Percentiles rank a stretch among this genome's conserved stretches.
phyloP scores from a whole-genome alignment of 1,140 invertebrate genomes.

The Anadara kagoshimensis region DNA sequence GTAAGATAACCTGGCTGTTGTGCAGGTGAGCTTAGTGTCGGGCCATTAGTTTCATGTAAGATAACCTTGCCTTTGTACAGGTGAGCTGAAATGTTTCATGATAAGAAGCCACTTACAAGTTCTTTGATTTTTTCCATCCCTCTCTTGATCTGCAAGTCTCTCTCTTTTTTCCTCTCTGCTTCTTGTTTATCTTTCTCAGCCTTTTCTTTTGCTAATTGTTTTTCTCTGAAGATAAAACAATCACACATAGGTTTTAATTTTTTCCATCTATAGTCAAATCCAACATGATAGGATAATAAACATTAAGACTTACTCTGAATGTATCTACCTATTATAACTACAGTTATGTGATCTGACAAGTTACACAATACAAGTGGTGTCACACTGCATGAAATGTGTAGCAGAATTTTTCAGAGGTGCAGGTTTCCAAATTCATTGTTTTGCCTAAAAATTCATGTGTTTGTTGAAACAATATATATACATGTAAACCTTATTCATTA shows the following conservation, averaged over 20 bases:
- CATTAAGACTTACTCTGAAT: not conserved
- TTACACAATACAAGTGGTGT: too few species aligned
- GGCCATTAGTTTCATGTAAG: not conserved
- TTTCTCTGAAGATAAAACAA: conserved; percentile 43
- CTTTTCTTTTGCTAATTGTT: conserved; percentile 43
- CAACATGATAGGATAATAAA: not conserved
- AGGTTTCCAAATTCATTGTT: too few species aligned
- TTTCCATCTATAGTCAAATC: not conserved
- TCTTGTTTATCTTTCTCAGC: conserved; percentile 53
- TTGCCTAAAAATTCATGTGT: too few species aligned
- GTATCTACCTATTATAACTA: not conserved
- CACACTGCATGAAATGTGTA: too few species aligned
- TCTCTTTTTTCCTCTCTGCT: conserved; percentile 53
- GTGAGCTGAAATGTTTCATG: not conserved
- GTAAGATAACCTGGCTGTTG: not conserved
- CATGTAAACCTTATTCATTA: too few species aligned
- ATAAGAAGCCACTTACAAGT: conserved; percentile 74
- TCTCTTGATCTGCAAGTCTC: conserved; percentile 81
- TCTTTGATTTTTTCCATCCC: conserved; percentile 87
- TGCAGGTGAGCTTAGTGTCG: not conserved
- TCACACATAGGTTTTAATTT: too few species aligned
- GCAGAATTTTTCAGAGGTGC: too few species aligned
- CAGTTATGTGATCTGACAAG: not conserved
- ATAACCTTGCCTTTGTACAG: not conserved
- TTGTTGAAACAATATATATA: too few species aligned